Evolutionary conservation across 2,888 invertebrate genomes (phyloP), one percentile per base, ranked within the genome.

Genomic region (Scrobipalpa atriplicella): DNA sequence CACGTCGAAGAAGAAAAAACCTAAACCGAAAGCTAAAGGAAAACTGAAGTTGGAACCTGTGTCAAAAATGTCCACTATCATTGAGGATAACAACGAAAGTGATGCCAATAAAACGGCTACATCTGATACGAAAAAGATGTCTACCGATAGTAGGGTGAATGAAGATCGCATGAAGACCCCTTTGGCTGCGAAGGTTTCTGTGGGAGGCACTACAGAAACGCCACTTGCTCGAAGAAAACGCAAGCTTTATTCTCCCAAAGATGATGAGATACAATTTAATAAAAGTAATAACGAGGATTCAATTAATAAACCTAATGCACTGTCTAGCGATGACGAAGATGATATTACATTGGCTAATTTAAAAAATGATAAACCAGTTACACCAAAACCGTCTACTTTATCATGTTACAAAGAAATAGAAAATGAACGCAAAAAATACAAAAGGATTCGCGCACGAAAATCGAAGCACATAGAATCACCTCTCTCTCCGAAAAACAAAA

Each of bases 241-340:
- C 16, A 91, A 90, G 72, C 76, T 92, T 3, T 92, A 89, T 66
- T 90, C 90, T 0, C 86, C 88, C 0, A 89, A 88, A 78, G 78
- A 84, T 61, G 83, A 80, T 65, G 68, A 76, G 70, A 77, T 47
- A 72, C 72, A 47, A 54, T 56, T 36, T 21, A 19, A 36, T n/a
- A 43, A 62, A 36, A 13, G 60, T 52, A 19, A 38, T 65, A 5
- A 51, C 63, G 19, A 21, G 63, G 2, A 36, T 19, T 1, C 64
- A 67, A 0, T 69, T 72, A 21, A 54, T 61, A 19, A 38, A 7
- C 21, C 39, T 51, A 16, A 29, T 38, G 29, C 16, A 43, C 1
- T 38, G 5, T 43, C 13, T 0, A 62, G n/a, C 43, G 36, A 56
- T 38, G 71, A 73, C 6, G 70, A 73, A n/a, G 73, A 79, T 18